Percentiles rank a stretch among this genome's conserved stretches.
These are phyloP conservation scores for Parasteatoda lunata DNA, from an alignment of 2,888 invertebrate species.

Conservation along the genomic window DNA sequence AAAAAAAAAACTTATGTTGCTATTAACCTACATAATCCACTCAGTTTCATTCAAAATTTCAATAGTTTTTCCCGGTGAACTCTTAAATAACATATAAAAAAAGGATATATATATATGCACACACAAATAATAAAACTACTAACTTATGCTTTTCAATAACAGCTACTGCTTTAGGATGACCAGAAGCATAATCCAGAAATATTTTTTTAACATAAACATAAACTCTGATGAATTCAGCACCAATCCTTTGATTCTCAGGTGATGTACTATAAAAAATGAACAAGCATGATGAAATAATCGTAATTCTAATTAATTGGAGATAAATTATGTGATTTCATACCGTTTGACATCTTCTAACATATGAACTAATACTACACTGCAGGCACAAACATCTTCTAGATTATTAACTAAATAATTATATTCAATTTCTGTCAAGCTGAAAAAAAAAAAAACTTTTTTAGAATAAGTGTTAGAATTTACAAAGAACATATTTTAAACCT, in stretches of 20 bases:
- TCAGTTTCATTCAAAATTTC: no score
- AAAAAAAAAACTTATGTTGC: no score
- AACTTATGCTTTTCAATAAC: conserved; percentile 94
- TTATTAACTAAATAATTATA: conserved; percentile 91
- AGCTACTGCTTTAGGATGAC: conserved; percentile 95
- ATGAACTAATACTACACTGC: conserved; percentile 86
- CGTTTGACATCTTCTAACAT: conserved; percentile 85
- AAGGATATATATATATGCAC: no score
- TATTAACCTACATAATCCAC: no score
- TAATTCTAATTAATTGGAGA: no score
- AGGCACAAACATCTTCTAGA: conserved; percentile 88
- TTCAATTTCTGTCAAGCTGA: conserved; percentile 87
- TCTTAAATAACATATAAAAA: no score
- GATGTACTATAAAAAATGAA: conserved; percentile 71
- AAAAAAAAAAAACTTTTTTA: conserved; percentile 70
- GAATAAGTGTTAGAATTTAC: no score
- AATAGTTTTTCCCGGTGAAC: no score
- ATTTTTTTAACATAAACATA: conserved; percentile 81
- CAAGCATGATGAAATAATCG: no score
- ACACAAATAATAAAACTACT: conserved; percentile 3
- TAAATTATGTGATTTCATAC: conserved; percentile 74
- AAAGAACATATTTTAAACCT: no score
- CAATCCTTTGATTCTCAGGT: conserved; percentile 85
- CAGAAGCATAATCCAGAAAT: conserved; percentile 90
- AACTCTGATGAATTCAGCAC: conserved; percentile 89